Conservation (phyloP, 2,888 invertebrate genomes). For the Philonicus albiceps region DNA sequence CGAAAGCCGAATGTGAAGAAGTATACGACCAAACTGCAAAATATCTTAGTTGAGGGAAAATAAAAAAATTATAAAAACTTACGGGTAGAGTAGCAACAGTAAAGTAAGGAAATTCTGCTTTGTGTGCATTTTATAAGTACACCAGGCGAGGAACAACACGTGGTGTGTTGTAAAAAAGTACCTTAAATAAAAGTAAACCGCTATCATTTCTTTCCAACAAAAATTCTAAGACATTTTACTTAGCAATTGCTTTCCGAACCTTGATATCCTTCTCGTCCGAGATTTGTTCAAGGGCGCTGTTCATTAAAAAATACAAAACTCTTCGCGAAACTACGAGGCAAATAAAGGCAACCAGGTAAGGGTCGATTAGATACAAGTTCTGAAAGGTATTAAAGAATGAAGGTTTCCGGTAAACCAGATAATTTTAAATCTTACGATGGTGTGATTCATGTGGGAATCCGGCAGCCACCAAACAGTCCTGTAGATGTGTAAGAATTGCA, state of each 20-base stretch:
- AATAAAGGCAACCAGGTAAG: slow-evolving; percentile 85
- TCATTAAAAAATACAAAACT: slow-evolving; percentile 73
- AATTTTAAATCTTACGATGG: slow-evolving; percentile 72
- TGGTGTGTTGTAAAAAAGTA: slow-evolving; percentile 71
- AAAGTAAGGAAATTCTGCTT: slow-evolving; percentile 81
- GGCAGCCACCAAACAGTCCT: slow-evolving; percentile 98
- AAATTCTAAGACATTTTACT: slow-evolving; percentile 51
- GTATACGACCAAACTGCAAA: slow-evolving; percentile 76
- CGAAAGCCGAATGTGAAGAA: slow-evolving; percentile 82
- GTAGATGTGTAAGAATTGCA: slow-evolving; percentile 95
- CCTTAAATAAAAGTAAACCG: slow-evolving; percentile 62
- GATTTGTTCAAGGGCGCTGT: slow-evolving; percentile 65
- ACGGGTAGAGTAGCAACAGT: slow-evolving; percentile 90
- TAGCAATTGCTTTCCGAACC: slow-evolving; percentile 52
- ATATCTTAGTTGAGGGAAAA: not conserved
- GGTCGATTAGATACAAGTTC: slow-evolving; percentile 95
- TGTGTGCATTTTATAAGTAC: slow-evolving; percentile 75
- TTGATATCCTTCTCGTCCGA: slow-evolving; percentile 63
- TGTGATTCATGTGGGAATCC: slow-evolving; percentile 86
- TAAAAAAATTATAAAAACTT: slow-evolving; percentile 64
- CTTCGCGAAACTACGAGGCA: slow-evolving; percentile 81
- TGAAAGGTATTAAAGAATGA: slow-evolving; percentile 65
- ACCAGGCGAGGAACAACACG: slow-evolving; percentile 71
- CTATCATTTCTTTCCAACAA: not conserved
- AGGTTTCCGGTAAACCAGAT: not conserved